Conservation (phyloP, 1,140 invertebrate species). For the Tetramorium parvispinum region DNA sequence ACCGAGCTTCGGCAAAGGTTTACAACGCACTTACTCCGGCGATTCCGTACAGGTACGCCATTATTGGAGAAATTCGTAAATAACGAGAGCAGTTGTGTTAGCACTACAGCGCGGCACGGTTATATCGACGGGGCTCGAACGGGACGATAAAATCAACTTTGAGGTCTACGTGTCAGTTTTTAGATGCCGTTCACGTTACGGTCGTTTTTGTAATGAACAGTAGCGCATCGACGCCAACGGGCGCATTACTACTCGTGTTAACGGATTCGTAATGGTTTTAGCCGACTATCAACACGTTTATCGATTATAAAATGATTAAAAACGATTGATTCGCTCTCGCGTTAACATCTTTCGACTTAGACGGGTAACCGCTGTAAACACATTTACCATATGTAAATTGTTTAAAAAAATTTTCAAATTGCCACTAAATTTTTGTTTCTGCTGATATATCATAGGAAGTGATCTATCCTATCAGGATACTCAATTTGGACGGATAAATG, state of each 20-base stretch:
- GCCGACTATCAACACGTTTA: background rate
- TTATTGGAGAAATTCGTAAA: constrained; percentile 59
- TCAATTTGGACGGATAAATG: background rate
- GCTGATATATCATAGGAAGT: background rate
- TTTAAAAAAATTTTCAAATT: background rate
- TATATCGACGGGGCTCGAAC: constrained; percentile 16
- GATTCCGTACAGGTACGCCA: constrained; percentile 35
- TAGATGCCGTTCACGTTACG: constrained; percentile 34
- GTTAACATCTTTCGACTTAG: background rate
- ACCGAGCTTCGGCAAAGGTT: constrained; percentile 14
- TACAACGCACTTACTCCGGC: constrained; percentile 22
- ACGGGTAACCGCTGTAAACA: background rate
- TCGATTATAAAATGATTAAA: constrained; percentile 1
- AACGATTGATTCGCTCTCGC: background rate
- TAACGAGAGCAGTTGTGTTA: constrained; percentile 49
- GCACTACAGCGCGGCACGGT: background rate
- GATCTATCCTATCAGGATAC: background rate
- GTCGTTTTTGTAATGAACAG: background rate
- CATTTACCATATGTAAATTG: background rate
- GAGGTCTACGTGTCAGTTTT: constrained; percentile 45
- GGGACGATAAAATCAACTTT: constrained; percentile 45
- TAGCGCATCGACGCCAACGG: background rate
- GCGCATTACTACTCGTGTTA: background rate
- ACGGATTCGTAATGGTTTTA: background rate
- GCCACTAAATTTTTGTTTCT: background rate